phyloP scores from a whole-genome alignment of 2,888 invertebrate genomes.

The Synanthedon tipuliformis region DNA sequence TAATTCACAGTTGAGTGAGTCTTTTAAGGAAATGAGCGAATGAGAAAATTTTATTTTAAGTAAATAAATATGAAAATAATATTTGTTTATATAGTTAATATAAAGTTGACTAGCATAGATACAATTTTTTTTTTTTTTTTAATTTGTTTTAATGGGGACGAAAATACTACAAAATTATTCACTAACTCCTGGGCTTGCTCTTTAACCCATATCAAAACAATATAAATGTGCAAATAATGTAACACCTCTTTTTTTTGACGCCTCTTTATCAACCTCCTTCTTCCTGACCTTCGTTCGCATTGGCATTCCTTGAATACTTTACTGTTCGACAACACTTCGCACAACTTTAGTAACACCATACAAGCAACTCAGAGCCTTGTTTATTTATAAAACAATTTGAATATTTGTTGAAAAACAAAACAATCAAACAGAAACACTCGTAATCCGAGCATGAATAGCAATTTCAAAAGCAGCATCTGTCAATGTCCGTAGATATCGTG shows the following conservation, averaged over 20 bases:
- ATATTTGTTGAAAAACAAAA: conserved; percentile 6
- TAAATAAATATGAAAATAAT: no score
- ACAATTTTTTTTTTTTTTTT: no score
- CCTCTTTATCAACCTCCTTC: conserved; percentile 50
- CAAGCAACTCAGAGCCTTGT: conserved; percentile 13
- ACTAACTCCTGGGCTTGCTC: no score
- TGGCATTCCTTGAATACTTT: conserved; percentile 57
- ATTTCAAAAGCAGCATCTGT: conserved; percentile 33
- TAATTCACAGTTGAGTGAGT: no score
- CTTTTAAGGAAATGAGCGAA: no score
- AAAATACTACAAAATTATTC: no score
- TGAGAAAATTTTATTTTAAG: no score
- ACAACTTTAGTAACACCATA: conserved; percentile 49
- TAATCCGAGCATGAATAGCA: conserved; percentile 41
- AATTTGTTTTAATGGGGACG: no score
- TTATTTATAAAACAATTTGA: neutral
- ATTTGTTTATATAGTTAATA: no score
- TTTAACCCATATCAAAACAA: no score
- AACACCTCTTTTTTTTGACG: conserved; percentile 38
- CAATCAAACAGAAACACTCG: conserved; percentile 34
- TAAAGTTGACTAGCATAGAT: no score
- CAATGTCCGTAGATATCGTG: conserved; percentile 41
- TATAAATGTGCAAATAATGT: no score
- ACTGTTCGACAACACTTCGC: conserved; percentile 55
- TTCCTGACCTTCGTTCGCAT: conserved; percentile 67